phyloP scores from a whole-genome alignment of 2,888 invertebrate species.

The Zygaena filipendulae region DNA sequence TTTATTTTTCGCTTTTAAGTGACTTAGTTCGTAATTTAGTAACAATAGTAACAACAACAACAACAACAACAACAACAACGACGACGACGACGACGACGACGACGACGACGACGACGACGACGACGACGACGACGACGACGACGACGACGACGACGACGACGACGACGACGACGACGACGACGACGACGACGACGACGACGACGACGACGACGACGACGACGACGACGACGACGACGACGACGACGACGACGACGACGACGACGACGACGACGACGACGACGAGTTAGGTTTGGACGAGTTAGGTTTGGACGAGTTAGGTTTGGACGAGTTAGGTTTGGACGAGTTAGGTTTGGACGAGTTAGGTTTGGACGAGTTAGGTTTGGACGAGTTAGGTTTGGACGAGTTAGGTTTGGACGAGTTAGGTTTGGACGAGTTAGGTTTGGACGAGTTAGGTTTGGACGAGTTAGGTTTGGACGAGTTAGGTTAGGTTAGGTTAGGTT shows the following conservation, averaged over 20 bases:
- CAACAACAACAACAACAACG: too few species aligned
- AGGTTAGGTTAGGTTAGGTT: constrained; percentile 9
- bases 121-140: too few species aligned
- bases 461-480: constrained; percentile 5
- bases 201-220: too few species aligned
- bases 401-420: constrained; percentile 3
- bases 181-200: too few species aligned
- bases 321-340: constrained; percentile 2
- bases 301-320: constrained; percentile 4
- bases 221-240: constrained; percentile 3
- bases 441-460: constrained; percentile 3
- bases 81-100: too few species aligned
- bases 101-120: too few species aligned
- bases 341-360: constrained; percentile 2
- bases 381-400: constrained; percentile 2
- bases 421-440: constrained; percentile 5
- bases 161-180: too few species aligned
- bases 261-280: background rate
- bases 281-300: constrained; percentile 1
- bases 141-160: too few species aligned
- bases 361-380: constrained; percentile 3
- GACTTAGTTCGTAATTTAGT: too few species aligned
- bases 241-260: constrained; percentile 1
- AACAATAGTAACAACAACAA: too few species aligned
- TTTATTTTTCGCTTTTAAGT: too few species aligned